Conservation (phyloP, 2,888 invertebrate species). For the Ochropleura leucogaster region DNA sequence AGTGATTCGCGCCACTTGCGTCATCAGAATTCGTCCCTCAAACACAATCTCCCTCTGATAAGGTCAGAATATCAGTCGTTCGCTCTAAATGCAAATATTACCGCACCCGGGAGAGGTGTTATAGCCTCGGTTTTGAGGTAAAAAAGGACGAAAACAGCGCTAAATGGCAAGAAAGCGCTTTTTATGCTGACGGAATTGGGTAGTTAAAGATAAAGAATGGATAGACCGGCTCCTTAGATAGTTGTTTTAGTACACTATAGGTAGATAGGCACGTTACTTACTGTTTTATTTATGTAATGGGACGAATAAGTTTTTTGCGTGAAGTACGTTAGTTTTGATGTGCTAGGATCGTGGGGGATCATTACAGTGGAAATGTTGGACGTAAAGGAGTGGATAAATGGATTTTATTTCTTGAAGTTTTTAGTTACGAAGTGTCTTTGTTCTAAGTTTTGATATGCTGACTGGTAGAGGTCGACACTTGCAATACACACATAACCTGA, state of each 20-base stretch:
- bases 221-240: slow-evolving; percentile 80
- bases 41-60: slow-evolving; percentile 88
- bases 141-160: slow-evolving; percentile 88
- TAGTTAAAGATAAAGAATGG: slow-evolving; percentile 87
- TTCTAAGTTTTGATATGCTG: background rate
- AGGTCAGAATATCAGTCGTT: slow-evolving; percentile 89
- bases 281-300: slow-evolving; percentile 66
- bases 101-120: slow-evolving; percentile 88
- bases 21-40: slow-evolving; percentile 85
- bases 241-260: slow-evolving; percentile 71
- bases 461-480: too few relatives aligned
- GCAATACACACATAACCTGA: too few relatives aligned
- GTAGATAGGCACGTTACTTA: slow-evolving; percentile 64
- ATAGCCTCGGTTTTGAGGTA: slow-evolving; percentile 87
- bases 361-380: slow-evolving; percentile 13
- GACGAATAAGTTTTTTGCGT: slow-evolving; percentile 53
- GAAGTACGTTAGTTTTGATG: slow-evolving; percentile 54
- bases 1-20: slow-evolving; percentile 78
- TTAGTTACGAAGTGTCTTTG: background rate
- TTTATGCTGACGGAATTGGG: slow-evolving; percentile 86
- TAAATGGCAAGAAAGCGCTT: slow-evolving; percentile 88
- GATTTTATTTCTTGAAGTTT: slow-evolving; percentile 27
- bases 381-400: slow-evolving; percentile 34
- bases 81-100: slow-evolving; percentile 90
- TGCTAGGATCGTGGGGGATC: slow-evolving; percentile 24